Evolutionary conservation across 2,113 vertebrate species (phyloP).

Genomic region (Centropus bengalensis): DNA sequence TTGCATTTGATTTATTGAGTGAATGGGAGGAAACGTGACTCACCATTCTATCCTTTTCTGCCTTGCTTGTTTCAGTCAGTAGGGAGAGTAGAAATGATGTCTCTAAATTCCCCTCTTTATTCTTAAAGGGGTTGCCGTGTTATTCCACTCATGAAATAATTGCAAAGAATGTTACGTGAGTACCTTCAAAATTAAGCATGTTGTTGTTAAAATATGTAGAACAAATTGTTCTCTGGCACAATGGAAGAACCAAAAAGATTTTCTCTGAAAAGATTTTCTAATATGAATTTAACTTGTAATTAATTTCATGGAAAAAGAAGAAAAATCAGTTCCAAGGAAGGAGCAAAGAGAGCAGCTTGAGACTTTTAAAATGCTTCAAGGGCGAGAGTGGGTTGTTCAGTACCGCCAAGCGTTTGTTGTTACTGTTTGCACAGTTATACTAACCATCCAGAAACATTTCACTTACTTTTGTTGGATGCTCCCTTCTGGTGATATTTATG

Average conservation of each 20-base stretch:
- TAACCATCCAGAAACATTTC: not conserved
- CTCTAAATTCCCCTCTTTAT: not conserved
- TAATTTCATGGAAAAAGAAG: not conserved
- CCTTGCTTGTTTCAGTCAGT: not conserved
- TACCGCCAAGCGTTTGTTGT: not conserved
- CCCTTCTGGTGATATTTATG: not conserved
- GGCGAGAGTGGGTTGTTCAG: not conserved
- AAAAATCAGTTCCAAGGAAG: not conserved
- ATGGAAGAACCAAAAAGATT: not conserved
- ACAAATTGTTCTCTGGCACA: not conserved
- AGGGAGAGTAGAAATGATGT: not conserved
- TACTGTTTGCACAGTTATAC: not conserved
- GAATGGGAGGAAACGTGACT: not conserved
- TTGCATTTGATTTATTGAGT: constrained; percentile 17
- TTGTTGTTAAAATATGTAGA: not conserved
- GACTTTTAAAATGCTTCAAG: not conserved
- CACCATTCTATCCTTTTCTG: not conserved
- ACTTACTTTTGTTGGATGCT: not conserved
- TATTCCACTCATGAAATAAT: not conserved
- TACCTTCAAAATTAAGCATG: not conserved
- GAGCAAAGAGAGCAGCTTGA: not conserved
- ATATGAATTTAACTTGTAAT: not conserved
- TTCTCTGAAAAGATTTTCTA: not conserved
- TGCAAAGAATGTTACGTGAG: not conserved
- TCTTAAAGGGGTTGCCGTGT: not conserved